phyloP scores from a whole-genome alignment of 2,888 invertebrate genomes.

The Diarsia mendica region DNA sequence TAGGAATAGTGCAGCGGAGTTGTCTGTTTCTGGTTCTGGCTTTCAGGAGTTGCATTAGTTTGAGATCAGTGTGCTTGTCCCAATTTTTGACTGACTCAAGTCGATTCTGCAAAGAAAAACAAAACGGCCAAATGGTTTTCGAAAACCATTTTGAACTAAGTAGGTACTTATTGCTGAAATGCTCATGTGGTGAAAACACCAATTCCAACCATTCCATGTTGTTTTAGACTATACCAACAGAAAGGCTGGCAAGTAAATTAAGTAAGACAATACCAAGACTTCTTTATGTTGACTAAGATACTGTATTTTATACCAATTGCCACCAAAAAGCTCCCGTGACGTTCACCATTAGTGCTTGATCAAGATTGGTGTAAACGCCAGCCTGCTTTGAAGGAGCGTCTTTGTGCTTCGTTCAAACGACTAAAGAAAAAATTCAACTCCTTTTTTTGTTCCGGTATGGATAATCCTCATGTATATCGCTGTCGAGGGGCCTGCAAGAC shows the following conservation, averaged over 20 bases:
- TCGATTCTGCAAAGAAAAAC: background rate
- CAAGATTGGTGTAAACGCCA: conserved; percentile 83
- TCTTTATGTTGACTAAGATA: conserved; percentile 38
- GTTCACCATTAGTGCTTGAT: conserved; percentile 80
- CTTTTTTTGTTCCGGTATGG: too few relatives aligned
- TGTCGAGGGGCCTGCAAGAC: too few relatives aligned
- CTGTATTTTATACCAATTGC: conserved; percentile 56
- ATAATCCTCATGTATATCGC: too few relatives aligned
- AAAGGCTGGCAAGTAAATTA: conserved; percentile 16
- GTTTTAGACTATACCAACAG: background rate
- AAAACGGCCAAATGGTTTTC: background rate
- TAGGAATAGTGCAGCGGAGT: too few relatives aligned
- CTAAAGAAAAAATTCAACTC: background rate
- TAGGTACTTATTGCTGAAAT: background rate
- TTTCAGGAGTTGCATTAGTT: too few relatives aligned
- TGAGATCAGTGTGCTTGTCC: too few relatives aligned
- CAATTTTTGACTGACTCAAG: background rate
- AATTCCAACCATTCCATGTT: background rate
- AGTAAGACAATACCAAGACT: conserved; percentile 23
- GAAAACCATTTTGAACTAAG: background rate
- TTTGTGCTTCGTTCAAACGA: conserved; percentile 73
- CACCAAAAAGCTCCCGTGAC: conserved; percentile 82
- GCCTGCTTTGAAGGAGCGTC: conserved; percentile 79
- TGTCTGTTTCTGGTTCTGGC: too few relatives aligned
- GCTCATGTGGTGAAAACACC: background rate